A percentile compares a stretch with the other conserved stretches of the same genome.
Conservation (phyloP, 2,113 vertebrate genomes). For the Cichladusa arquata region DNA sequence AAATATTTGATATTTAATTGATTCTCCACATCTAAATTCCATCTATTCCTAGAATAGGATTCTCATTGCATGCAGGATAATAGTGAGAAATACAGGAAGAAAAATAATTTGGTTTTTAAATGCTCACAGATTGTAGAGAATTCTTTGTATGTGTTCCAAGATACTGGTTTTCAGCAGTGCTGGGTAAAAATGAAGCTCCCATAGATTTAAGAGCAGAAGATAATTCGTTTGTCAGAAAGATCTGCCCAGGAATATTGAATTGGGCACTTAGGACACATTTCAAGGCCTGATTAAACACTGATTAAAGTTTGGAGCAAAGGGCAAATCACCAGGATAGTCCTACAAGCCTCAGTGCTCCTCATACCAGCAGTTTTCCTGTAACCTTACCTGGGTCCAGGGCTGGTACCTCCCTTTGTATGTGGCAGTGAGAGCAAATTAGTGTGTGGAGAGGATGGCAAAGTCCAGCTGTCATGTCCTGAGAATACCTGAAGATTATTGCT, state of each 20-base stretch:
- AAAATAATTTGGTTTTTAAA: neutral
- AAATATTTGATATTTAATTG: neutral
- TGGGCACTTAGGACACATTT: neutral
- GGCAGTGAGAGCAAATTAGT: slow-evolving; percentile 74
- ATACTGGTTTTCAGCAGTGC: neutral
- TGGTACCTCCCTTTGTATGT: slow-evolving; percentile 66
- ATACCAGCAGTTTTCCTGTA: neutral
- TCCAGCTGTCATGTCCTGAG: slow-evolving; percentile 83
- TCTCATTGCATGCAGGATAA: neutral
- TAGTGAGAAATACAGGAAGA: neutral
- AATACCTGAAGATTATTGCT: slow-evolving; percentile 81
- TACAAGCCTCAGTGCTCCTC: neutral
- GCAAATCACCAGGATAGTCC: neutral
- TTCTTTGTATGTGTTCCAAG: neutral
- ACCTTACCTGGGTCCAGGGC: slow-evolving; percentile 79
- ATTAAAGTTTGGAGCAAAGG: neutral
- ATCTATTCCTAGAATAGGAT: neutral
- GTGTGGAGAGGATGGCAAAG: slow-evolving; percentile 76
- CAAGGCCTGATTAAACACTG: neutral
- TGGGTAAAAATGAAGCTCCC: neutral
- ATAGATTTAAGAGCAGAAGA: neutral
- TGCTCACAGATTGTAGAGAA: neutral
- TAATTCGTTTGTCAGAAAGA: neutral
- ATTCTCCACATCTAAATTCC: neutral
- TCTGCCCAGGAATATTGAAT: neutral